Evolutionary conservation across 2,888 invertebrate genomes (phyloP).

Genomic region (Xanthia icteritia): DNA sequence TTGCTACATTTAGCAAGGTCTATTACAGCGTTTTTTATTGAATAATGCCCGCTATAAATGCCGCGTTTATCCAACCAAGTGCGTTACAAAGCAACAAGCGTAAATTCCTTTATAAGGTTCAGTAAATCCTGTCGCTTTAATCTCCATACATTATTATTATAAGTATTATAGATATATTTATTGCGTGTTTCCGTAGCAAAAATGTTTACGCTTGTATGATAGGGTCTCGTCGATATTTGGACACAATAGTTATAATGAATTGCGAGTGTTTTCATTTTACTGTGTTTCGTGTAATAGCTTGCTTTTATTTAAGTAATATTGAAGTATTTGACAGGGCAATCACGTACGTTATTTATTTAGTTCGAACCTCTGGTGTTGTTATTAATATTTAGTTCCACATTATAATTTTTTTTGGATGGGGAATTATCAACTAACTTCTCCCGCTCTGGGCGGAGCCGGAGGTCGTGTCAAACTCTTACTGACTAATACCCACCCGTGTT

Average conservation of each 20-base stretch:
- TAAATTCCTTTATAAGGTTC: slow-evolving; percentile 57
- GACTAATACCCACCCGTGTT: too few species aligned
- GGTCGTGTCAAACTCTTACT: too few species aligned
- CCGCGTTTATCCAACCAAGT: neutral
- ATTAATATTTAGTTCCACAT: too few species aligned
- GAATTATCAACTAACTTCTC: too few species aligned
- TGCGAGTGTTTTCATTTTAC: neutral
- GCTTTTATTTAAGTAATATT: too few species aligned
- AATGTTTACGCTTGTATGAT: neutral
- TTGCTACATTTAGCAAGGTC: too few species aligned
- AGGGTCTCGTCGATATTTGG: neutral
- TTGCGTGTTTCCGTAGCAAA: neutral
- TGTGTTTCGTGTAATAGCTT: neutral
- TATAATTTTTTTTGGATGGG: too few species aligned
- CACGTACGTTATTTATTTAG: neutral
- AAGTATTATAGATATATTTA: neutral
- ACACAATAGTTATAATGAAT: neutral
- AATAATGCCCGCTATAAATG: neutral
- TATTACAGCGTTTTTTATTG: too few species aligned
- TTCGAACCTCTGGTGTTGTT: too few species aligned
- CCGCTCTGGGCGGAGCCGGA: too few species aligned
- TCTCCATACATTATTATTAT: slow-evolving; percentile 49
- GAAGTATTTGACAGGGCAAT: neutral
- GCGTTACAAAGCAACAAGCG: slow-evolving; percentile 55
- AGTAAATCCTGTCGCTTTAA: slow-evolving; percentile 57